phyloP scores from a whole-genome alignment of 2,888 invertebrate genomes.

The Oligia fasciuncula region DNA sequence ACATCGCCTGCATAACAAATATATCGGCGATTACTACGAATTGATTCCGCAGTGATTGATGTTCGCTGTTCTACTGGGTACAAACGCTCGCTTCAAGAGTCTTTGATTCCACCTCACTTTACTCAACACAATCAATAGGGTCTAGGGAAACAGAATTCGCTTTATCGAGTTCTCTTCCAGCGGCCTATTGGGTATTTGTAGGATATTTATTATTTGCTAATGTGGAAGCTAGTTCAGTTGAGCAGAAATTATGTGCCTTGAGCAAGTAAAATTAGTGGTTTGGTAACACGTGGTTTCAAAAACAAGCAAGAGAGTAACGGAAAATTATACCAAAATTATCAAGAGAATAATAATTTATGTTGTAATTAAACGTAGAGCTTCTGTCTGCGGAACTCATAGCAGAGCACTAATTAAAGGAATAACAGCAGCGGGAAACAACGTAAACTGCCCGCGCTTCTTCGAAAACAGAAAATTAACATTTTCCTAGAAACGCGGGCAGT shows the following conservation, averaged over 20 bases:
- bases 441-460: neutral
- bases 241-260: neutral
- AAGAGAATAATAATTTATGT: constrained; percentile 7
- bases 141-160: constrained; percentile 39
- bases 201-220: neutral
- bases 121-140: constrained; percentile 47
- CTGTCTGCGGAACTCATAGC: constrained; percentile 9
- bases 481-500: constrained; percentile 5
- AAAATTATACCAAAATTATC: too few species aligned
- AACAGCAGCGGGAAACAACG: neutral
- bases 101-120: constrained; percentile 54
- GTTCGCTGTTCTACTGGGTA: constrained; percentile 62
- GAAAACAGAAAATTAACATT: constrained; percentile 19
- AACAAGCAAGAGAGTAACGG: neutral
- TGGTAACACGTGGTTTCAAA: constrained; percentile 1
- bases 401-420: constrained; percentile 19
- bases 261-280: neutral
- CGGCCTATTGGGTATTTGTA: constrained; percentile 33
- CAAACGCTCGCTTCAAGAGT: constrained; percentile 41
- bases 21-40: constrained; percentile 63
- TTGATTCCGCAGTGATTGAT: constrained; percentile 72
- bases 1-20: constrained; percentile 63
- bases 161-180: constrained; percentile 18
- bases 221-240: neutral
- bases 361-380: constrained; percentile 9